A percentile compares a stretch with the other conserved stretches of the same genome.
Conservation (phyloP, 2,888 invertebrate genomes). For the Deroplatys truncata region DNA sequence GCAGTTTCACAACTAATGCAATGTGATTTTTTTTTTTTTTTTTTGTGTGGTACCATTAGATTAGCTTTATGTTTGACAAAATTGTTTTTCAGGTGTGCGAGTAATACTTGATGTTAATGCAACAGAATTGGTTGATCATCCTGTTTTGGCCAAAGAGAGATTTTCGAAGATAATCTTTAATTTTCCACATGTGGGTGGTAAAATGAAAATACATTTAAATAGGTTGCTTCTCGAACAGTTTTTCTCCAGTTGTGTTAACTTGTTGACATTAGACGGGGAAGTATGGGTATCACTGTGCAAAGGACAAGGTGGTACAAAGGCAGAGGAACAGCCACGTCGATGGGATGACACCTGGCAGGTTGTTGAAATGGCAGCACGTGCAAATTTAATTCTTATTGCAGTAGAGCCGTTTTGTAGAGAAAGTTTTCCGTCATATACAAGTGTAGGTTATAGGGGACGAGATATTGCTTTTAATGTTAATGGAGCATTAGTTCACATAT, state of each 20-base stretch:
- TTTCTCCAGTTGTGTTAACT: conserved; percentile 44
- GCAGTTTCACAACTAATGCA: background rate
- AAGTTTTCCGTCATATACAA: conserved; percentile 43
- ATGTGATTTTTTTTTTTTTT: too few relatives aligned
- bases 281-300: conserved; percentile 50
- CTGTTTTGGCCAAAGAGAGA: conserved; percentile 34
- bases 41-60: background rate
- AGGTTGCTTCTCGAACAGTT: conserved; percentile 49
- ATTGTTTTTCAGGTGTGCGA: conserved; percentile 44
- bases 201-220: conserved; percentile 56
- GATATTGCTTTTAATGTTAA: conserved; percentile 42
- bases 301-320: conserved; percentile 53
- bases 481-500: conserved; percentile 42
- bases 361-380: conserved; percentile 52
- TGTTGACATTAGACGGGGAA: conserved; percentile 42
- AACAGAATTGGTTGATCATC: conserved; percentile 43
- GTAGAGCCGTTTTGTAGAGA: conserved; percentile 43
- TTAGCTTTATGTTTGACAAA: background rate
- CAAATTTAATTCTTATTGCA: conserved; percentile 44
- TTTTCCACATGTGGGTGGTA: conserved; percentile 59
- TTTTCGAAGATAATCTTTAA: conserved; percentile 56
- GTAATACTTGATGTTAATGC: conserved; percentile 51
- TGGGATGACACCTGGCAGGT: conserved; percentile 55
- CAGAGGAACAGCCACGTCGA: conserved; percentile 42
- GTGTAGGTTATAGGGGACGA: conserved; percentile 47